Evolutionary conservation across 2,113 vertebrate genomes (phyloP).

Genomic region (Pseudorectes ferrugineus): DNA sequence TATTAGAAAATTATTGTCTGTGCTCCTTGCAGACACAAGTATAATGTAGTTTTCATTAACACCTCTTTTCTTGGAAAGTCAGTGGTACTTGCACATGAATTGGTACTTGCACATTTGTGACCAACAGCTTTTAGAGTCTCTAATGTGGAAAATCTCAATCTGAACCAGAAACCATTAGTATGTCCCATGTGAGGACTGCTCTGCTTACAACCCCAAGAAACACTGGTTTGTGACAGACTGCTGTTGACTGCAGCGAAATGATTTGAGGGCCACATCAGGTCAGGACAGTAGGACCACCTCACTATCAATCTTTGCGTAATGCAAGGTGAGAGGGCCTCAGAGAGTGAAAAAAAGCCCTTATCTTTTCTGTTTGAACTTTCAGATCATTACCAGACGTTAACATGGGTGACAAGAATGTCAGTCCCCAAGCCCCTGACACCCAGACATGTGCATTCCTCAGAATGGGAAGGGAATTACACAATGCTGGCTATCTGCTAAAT

Average conservation of each 20-base stretch:
- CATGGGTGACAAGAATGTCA: background rate
- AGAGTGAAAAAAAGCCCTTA: background rate
- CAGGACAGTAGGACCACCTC: background rate
- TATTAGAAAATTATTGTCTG: background rate
- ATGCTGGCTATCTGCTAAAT: background rate
- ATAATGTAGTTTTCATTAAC: background rate
- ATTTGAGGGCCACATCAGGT: background rate
- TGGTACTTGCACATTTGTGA: background rate
- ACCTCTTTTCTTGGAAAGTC: background rate
- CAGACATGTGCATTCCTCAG: background rate
- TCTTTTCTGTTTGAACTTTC: background rate
- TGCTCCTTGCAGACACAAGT: background rate
- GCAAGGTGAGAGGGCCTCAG: background rate
- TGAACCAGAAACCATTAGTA: background rate
- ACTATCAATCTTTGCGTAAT: background rate
- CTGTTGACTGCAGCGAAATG: background rate
- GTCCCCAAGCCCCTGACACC: background rate
- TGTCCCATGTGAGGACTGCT: background rate
- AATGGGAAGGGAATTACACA: background rate
- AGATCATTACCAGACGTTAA: background rate
- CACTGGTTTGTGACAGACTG: background rate
- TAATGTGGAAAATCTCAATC: background rate
- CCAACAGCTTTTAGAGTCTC: background rate
- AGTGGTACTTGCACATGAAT: rapidly evolving
- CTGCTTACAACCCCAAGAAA: background rate